Conservation (phyloP, 1,140 invertebrate species). For the Philotrypesis tridentata region DNA sequence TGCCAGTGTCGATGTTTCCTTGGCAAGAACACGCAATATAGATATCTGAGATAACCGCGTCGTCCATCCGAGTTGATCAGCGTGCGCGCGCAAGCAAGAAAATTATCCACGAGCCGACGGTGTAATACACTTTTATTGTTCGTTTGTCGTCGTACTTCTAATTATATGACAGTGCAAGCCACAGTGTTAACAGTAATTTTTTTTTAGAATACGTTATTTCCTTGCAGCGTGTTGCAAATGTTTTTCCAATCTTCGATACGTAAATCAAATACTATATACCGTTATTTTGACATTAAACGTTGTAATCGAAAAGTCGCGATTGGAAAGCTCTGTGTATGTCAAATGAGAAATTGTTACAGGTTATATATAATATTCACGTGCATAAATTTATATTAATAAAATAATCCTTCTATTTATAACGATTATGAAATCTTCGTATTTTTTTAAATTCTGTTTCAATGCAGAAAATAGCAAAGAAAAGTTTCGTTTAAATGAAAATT, state of each 20-base stretch:
- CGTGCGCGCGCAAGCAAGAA: neutral
- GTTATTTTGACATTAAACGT: neutral
- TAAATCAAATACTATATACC: neutral
- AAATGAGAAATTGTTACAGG: no score
- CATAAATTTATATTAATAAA: neutral
- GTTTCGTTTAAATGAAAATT: no score
- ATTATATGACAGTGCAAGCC: no score
- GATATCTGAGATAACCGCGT: slow-evolving; percentile 36
- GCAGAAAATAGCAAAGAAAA: no score
- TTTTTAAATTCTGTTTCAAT: no score
- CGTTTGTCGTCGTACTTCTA: no score
- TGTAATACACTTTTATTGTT: neutral
- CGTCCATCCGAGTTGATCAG: neutral
- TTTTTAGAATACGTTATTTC: neutral
- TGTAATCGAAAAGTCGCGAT: neutral
- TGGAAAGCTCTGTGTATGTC: neutral
- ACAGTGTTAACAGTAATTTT: neutral
- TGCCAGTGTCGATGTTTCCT: neutral
- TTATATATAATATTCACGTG: no score
- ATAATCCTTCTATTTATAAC: neutral
- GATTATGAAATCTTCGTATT: neutral
- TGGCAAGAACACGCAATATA: neutral
- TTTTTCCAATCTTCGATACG: neutral
- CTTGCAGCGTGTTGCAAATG: neutral
- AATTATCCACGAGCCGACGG: neutral